Conservation (phyloP, 2,888 invertebrate genomes). For the Erpobdella octoculata region DNA sequence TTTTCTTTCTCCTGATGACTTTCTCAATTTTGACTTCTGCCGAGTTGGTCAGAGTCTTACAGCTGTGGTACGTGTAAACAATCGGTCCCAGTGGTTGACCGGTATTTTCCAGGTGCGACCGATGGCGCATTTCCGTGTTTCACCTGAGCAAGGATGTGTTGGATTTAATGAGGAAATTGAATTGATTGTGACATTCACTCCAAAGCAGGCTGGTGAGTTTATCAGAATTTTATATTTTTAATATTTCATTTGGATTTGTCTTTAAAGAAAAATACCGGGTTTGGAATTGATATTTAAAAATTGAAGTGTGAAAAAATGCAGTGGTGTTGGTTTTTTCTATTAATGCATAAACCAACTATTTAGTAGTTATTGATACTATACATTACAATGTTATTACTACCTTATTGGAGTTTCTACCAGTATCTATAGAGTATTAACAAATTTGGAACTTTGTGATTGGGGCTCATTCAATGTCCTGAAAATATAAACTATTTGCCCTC, state of each 20-base stretch:
- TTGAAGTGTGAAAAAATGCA: neutral
- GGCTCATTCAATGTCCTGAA: too few species aligned
- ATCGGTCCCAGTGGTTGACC: neutral
- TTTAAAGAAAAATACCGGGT: too few species aligned
- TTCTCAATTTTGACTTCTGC: conserved; percentile 8
- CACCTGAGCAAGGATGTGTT: neutral
- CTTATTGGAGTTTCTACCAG: too few species aligned
- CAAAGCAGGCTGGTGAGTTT: conserved; percentile 4
- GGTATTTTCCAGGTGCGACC: neutral
- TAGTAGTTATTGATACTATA: too few species aligned
- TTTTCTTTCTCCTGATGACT: neutral
- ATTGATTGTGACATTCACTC: neutral
- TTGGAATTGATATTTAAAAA: too few species aligned
- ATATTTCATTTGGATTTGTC: neutral
- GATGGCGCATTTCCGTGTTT: conserved; percentile 4
- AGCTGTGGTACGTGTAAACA: neutral
- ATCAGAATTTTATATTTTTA: too few species aligned
- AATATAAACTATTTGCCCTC: too few species aligned
- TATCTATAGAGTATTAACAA: too few species aligned
- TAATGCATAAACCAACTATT: too few species aligned
- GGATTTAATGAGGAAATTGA: neutral
- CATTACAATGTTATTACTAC: too few species aligned
- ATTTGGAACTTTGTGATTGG: too few species aligned
- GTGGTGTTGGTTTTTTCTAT: neutral
- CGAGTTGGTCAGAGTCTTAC: neutral